Percentiles rank a stretch among this genome's conserved stretches.
Conservation (phyloP, 2,888 invertebrate species). For the Sarcophaga subvicina region DNA sequence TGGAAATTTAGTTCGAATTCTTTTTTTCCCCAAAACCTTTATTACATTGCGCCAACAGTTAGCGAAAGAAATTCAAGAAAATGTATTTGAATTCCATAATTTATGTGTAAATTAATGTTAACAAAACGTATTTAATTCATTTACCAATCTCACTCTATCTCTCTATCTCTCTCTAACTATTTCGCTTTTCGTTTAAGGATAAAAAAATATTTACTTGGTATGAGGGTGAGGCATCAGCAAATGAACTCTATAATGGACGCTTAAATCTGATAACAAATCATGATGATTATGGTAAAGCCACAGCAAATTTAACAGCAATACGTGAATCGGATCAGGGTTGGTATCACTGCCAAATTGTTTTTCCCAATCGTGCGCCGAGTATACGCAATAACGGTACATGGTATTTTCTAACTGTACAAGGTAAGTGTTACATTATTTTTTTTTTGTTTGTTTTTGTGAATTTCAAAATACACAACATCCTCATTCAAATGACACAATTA, state of each 20-base stretch:
- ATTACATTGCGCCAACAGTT: no score
- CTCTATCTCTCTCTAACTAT: no score
- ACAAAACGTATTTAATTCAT: no score
- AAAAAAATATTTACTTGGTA: slow-evolving; percentile 92
- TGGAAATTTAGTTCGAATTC: no score
- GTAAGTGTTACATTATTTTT: slow-evolving; percentile 82
- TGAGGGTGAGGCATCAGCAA: slow-evolving; percentile 87
- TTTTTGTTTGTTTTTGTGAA: no score
- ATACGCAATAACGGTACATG: slow-evolving; percentile 94
- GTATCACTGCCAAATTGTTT: slow-evolving; percentile 94
- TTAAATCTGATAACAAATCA: slow-evolving; percentile 85
- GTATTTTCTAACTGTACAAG: slow-evolving; percentile 94
- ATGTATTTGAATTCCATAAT: no score
- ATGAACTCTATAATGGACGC: slow-evolving; percentile 88
- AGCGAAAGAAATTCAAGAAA: no score
- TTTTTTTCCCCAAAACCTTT: no score
- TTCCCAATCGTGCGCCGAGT: slow-evolving; percentile 93
- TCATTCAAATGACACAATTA: slow-evolving; percentile 28
- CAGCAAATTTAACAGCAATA: slow-evolving; percentile 92
- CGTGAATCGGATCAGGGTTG: slow-evolving; percentile 94
- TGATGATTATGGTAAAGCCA: slow-evolving; percentile 84
- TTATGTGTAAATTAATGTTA: no score
- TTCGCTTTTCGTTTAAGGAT: slow-evolving; percentile 83
- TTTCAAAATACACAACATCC: neutral
- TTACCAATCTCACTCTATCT: no score